Base-by-base conservation (phyloP, 1,140 invertebrate species). In the Lysiphlebus fabarum region DNA sequence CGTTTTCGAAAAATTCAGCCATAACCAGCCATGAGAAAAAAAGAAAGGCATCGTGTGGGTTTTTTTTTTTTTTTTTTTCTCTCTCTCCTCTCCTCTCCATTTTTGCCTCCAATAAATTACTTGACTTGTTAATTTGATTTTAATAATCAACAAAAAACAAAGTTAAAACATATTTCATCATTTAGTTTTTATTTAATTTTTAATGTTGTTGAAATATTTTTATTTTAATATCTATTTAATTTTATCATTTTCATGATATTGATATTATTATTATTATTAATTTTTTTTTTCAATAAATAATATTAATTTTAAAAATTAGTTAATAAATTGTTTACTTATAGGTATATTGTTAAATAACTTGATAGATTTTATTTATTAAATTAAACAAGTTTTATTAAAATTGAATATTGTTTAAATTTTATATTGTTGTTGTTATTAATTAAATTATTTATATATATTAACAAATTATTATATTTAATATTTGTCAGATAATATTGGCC, bases 1-100 rank as follows among this genome's bases (percentile, higher is more conserved):
- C 49, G 49, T 51, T 51, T 51, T 51, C 14, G 1, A 12, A 12
- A 7, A n/a, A n/a, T 51, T 11, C 26, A n/a, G 17, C 36, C 49
- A n/a, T 51, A 36, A n/a, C 34, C 9, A 37, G 49, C 48, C 10
- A 26, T 26, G 17, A 26, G 17, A 26, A 26, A 26, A 26, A 26
- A 26, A 26, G 17, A 26, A 10, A 9, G 34, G 49, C 49, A 51
- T 51, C 36, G n/a, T n/a, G 38, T n/a, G 38, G 17, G 47, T 49
- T 49, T 14, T 33, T 36, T 17, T 34, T 33, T 33, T 49, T 49
- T 9, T 1, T n/a, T n/a, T n/a, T n/a, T n/a, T n/a, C n/a, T n/a
- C n/a, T n/a, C n/a, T n/a, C n/a, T n/a, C n/a, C n/a, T n/a, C n/a
- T n/a, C n/a, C n/a, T n/a, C n/a, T n/a, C n/a, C n/a, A n/a, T n/a